Evolutionary conservation across 30 jellyfish, hydroid and myxozoan species (phyloP).

Genomic region (Morbakka virulenta): DNA sequence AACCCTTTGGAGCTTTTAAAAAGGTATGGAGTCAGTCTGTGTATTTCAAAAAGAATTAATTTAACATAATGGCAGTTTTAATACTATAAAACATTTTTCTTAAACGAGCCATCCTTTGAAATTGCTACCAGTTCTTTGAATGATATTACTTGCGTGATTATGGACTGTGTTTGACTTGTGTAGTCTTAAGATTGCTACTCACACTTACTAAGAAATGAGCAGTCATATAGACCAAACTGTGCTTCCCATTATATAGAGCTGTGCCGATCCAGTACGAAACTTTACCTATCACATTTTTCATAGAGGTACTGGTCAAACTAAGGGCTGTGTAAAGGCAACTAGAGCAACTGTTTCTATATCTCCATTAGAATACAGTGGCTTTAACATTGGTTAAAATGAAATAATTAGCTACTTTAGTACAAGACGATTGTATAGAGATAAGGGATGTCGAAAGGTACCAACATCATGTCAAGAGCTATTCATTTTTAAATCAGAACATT

Average conservation of each 20-base stretch:
- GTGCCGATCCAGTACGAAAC: slow-evolving; percentile 16
- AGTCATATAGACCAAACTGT: slow-evolving; percentile 33
- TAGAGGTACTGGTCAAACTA: slow-evolving; percentile 41
- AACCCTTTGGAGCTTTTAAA: slow-evolving; percentile 36
- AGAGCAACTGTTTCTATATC: slow-evolving; percentile 20
- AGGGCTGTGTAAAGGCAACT: slow-evolving; percentile 45
- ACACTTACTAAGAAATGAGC: slow-evolving; percentile 30
- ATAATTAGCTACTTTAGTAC: slow-evolving; percentile 17
- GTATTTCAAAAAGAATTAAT: slow-evolving; percentile 32
- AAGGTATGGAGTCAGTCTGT: slow-evolving; percentile 42
- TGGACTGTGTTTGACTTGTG: slow-evolving; percentile 43
- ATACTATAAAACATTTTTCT: slow-evolving; percentile 9
- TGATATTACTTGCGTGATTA: slow-evolving; percentile 46
- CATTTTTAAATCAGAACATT: background rate
- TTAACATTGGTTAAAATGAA: slow-evolving; percentile 17
- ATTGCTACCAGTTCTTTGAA: background rate
- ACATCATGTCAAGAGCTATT: slow-evolving; percentile 26
- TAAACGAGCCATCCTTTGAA: background rate
- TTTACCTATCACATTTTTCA: slow-evolving; percentile 41
- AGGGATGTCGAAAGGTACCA: slow-evolving; percentile 10
- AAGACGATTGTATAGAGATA: slow-evolving; percentile 28
- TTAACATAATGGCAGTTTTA: slow-evolving; percentile 35
- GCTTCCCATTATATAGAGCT: background rate
- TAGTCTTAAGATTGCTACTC: slow-evolving; percentile 26
- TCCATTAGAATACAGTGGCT: slow-evolving; percentile 31